A percentile compares a stretch with the other conserved stretches of the same genome.
phyloP scores from a whole-genome alignment of 35 echinoderm and acorn worm genomes.

The Strongylocentrotus purpuratus region DNA sequence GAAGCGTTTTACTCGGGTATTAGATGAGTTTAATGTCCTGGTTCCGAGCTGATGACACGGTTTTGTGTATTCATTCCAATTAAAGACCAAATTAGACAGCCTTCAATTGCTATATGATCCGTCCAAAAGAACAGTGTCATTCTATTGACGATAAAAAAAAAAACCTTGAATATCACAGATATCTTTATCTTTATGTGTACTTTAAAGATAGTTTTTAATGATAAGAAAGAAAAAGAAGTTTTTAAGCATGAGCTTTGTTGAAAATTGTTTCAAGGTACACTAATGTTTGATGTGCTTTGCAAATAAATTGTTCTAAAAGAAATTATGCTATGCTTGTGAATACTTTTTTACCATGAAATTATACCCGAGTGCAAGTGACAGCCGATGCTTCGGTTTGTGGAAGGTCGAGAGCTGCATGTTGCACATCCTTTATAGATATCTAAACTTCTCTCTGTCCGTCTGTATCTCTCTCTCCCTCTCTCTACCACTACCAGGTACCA shows the following conservation, averaged over 20 bases:
- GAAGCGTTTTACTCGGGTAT: neutral
- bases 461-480: too few relatives aligned
- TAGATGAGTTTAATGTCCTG: neutral
- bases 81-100: neutral
- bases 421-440: too few relatives aligned
- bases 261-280: neutral
- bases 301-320: constrained; percentile 7
- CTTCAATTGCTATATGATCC: neutral
- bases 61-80: neutral
- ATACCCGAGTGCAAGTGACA: too few relatives aligned
- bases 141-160: neutral
- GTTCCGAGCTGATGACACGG: neutral
- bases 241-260: neutral
- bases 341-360: too few relatives aligned
- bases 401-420: too few relatives aligned
- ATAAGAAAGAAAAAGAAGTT: neutral
- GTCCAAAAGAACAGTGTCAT: neutral
- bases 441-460: too few relatives aligned
- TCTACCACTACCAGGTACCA: too few relatives aligned
- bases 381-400: too few relatives aligned
- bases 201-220: neutral
- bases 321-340: neutral
- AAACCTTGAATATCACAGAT: neutral
- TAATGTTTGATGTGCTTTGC: constrained; percentile 41
- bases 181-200: neutral